phyloP scores from a whole-genome alignment of 2,888 invertebrate genomes.

The Idaea biselata region DNA sequence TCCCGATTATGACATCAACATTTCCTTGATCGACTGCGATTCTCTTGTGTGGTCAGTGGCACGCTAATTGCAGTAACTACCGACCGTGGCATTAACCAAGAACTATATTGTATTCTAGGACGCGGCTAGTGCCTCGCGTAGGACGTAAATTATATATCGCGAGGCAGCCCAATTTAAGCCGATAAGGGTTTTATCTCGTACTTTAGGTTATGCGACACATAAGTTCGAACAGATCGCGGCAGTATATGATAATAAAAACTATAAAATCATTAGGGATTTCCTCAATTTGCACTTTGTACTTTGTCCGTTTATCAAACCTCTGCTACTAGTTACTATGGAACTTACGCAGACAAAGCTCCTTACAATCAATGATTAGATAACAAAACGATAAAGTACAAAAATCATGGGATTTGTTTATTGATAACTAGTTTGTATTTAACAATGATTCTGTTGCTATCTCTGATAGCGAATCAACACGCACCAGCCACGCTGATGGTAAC shows the following conservation, averaged over 20 bases:
- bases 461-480: not conserved
- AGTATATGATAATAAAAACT: not conserved
- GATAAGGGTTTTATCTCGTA: too few species aligned
- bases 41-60: too few species aligned
- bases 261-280: not conserved
- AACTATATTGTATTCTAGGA: too few species aligned
- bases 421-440: not conserved
- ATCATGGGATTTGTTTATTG: not conserved
- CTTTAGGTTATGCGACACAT: too few species aligned
- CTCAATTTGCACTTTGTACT: not conserved
- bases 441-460: not conserved
- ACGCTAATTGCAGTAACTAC: too few species aligned
- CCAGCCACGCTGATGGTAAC: not conserved
- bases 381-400: not conserved
- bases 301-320: not conserved
- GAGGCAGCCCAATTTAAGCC: too few species aligned
- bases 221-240: not conserved
- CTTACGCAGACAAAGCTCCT: not conserved
- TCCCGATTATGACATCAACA: too few species aligned
- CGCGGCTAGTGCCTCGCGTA: too few species aligned
- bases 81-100: too few species aligned
- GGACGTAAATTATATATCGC: too few species aligned
- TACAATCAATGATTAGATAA: not conserved
- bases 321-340: not conserved
- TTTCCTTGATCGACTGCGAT: too few species aligned